These are phyloP conservation scores for Lepidonotus clava DNA, from an alignment of 2,888 invertebrate genomes.

Conservation along the genomic window DNA sequence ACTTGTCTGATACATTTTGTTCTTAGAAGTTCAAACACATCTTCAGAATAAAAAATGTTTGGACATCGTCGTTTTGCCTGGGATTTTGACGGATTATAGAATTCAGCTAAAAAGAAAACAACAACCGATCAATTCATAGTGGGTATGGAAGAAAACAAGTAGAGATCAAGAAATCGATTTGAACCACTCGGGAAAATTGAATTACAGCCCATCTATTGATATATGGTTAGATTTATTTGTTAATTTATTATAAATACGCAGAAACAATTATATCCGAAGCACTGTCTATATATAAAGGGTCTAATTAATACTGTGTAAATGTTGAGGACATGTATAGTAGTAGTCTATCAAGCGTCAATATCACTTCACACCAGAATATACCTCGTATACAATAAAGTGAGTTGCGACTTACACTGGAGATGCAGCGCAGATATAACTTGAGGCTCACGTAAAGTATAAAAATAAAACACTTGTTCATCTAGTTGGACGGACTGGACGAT, in stretches of 20 bases:
- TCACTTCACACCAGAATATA: constrained; percentile 25
- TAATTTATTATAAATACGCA: not conserved
- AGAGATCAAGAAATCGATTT: not conserved
- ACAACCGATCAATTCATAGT: too few species aligned
- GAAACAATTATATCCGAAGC: not conserved
- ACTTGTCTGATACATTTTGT: too few species aligned
- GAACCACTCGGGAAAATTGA: not conserved
- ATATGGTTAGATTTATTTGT: not conserved
- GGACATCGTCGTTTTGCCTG: not conserved
- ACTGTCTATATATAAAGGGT: not conserved
- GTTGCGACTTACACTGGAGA: not conserved
- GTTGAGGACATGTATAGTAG: constrained; percentile 17
- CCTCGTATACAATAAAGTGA: not conserved
- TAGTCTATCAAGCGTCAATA: constrained; percentile 34
- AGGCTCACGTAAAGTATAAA: constrained; percentile 37
- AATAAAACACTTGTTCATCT: constrained; percentile 42
- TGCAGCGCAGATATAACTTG: too few species aligned
- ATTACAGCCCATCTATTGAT: not conserved
- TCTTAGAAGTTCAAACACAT: too few species aligned
- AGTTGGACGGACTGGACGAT: constrained; percentile 34
- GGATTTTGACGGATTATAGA: too few species aligned
- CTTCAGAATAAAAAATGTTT: not conserved
- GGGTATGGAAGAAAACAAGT: not conserved
- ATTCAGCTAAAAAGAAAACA: too few species aligned
- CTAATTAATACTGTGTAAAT: constrained; percentile 35